Evolutionary conservation across 2,113 vertebrate genomes (phyloP).

Genomic region (Rhinolophus sinicus): DNA sequence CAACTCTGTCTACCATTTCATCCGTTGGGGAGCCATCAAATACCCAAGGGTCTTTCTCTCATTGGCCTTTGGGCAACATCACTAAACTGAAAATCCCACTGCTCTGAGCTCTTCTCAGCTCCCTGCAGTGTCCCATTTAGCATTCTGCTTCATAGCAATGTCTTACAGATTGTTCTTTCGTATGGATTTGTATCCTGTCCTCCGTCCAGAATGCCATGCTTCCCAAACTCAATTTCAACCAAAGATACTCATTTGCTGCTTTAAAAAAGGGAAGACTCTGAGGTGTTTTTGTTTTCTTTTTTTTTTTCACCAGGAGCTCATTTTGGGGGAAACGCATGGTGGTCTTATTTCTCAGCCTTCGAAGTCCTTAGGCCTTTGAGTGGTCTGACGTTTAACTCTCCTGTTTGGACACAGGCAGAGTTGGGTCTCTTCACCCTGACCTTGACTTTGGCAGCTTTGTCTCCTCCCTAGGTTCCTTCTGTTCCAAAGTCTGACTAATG

Average conservation of each 20-base stretch:
- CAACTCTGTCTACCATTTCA: no score
- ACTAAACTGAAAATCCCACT: background rate
- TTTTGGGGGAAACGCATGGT: fast-evolving
- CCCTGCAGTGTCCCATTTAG: background rate
- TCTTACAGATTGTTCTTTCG: background rate
- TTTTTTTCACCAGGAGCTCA: background rate
- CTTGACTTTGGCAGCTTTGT: background rate
- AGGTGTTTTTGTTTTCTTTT: no score
- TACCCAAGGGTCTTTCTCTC: background rate
- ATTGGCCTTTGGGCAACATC: background rate
- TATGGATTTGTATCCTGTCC: fast-evolving
- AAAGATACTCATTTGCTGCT: background rate
- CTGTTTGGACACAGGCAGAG: background rate
- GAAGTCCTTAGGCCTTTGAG: background rate
- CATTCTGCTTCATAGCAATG: background rate
- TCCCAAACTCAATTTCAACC: background rate
- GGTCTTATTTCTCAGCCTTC: background rate
- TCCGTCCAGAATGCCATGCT: background rate
- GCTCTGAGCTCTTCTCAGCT: background rate
- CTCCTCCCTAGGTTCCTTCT: background rate
- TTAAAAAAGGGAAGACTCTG: background rate
- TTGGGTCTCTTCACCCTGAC: background rate
- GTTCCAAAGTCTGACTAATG: background rate
- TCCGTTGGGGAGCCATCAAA: background rate
- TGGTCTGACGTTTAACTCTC: background rate